Percentiles rank a stretch among this genome's conserved stretches.
Evolutionary conservation across 2,113 vertebrate species (phyloP).

Genomic region (Protobothrops flavoviridis): DNA sequence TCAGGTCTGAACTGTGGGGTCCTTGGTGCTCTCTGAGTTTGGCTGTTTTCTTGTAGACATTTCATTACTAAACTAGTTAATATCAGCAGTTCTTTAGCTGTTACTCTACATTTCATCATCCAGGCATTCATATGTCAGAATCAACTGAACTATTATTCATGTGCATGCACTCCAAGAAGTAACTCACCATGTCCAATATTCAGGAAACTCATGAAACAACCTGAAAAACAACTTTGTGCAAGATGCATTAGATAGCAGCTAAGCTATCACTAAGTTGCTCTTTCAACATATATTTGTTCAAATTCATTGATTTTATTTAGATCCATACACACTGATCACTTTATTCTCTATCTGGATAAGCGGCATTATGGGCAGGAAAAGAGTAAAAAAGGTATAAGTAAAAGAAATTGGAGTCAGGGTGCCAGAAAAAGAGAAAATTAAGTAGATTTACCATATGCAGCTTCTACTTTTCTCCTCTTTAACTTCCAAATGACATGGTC

Average conservation of each 20-base stretch:
- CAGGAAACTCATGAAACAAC: constrained; percentile 55
- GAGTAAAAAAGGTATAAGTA: not conserved
- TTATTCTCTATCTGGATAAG: not conserved
- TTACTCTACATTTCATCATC: constrained; percentile 61
- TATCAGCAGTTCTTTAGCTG: constrained; percentile 46
- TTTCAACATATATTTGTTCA: constrained; percentile 49
- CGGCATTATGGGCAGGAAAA: not conserved
- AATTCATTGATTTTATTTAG: not conserved
- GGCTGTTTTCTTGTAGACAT: not conserved
- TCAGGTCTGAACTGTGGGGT: not conserved
- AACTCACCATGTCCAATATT: constrained; percentile 66
- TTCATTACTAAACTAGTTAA: not conserved
- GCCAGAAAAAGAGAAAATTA: not conserved
- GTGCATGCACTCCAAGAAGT: constrained; percentile 51
- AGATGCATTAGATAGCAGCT: constrained; percentile 46
- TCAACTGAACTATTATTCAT: constrained; percentile 67
- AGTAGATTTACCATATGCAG: not conserved
- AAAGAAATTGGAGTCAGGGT: not conserved
- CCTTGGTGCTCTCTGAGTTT: not conserved
- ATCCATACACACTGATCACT: not conserved
- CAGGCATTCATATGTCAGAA: constrained; percentile 54
- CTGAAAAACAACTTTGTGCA: constrained; percentile 60
- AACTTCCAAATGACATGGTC: not conserved
- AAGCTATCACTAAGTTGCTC: constrained; percentile 58
- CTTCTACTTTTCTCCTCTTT: not conserved